Evolutionary conservation across 2,113 vertebrate species (phyloP).

Genomic region (Protomyctophum bolini): DNA sequence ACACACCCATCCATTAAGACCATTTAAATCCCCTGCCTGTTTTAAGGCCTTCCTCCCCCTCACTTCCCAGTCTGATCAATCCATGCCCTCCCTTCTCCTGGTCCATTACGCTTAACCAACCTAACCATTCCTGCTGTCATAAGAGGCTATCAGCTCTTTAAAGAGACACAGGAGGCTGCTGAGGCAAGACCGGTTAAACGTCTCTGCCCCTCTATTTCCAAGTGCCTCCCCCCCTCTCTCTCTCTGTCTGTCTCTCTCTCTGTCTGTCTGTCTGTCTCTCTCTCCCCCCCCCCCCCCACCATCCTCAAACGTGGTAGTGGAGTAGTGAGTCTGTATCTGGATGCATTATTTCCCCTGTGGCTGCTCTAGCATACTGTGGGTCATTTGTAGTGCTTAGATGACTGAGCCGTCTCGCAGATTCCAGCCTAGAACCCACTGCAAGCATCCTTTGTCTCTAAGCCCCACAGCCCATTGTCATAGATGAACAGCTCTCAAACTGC

Average conservation of each 20-base stretch:
- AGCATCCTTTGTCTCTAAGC: constrained; percentile 43
- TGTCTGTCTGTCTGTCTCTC: constrained; percentile 67
- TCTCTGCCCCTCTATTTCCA: constrained; percentile 66
- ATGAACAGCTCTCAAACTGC: constrained; percentile 28
- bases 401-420: constrained; percentile 67
- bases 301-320: constrained; percentile 63
- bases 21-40: constrained; percentile 45
- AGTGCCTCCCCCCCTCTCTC: constrained; percentile 27
- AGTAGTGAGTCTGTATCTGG: constrained; percentile 72
- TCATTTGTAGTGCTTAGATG: constrained; percentile 76
- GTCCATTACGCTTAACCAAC: constrained; percentile 76
- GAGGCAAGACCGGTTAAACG: constrained; percentile 67
- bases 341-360: constrained; percentile 79
- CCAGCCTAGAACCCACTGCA: constrained; percentile 54
- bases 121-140: constrained; percentile 65
- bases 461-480: constrained; percentile 30
- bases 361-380: constrained; percentile 72
- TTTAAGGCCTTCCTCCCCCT: constrained; percentile 18
- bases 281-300: constrained; percentile 31
- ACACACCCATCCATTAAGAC: constrained; percentile 20
- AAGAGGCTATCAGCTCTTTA: constrained; percentile 72
- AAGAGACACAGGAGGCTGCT: constrained; percentile 71
- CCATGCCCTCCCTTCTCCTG: constrained; percentile 50
- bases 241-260: constrained; percentile 40
- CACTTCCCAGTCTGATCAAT: constrained; percentile 44